Conservation (phyloP, 2,888 invertebrate genomes). For the Zaprionus obscuricornis region DNA sequence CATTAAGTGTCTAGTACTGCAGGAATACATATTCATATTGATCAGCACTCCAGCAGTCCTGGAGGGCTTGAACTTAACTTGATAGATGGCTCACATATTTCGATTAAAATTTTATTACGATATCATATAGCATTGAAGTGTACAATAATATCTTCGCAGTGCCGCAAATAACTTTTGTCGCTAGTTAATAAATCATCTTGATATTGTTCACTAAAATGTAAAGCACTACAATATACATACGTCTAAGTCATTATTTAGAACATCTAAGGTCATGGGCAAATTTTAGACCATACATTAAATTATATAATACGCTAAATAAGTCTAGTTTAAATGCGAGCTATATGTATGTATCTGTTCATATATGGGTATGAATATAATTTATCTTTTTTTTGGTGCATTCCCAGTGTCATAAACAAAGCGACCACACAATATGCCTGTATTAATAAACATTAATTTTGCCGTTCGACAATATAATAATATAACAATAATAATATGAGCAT, state of each 20-base stretch:
- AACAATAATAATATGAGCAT: slow-evolving; percentile 20
- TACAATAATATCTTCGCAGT: too few species aligned
- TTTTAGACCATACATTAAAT: slow-evolving; percentile 40
- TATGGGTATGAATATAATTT: slow-evolving; percentile 23
- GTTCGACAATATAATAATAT: slow-evolving; percentile 11
- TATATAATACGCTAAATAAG: slow-evolving; percentile 25
- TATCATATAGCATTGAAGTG: too few species aligned
- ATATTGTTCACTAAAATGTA: slow-evolving; percentile 22
- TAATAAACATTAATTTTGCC: slow-evolving; percentile 15
- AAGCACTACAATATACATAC: neutral
- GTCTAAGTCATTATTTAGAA: slow-evolving; percentile 8
- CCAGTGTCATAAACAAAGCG: slow-evolving; percentile 32
- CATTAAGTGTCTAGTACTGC: too few species aligned
- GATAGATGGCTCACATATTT: too few species aligned
- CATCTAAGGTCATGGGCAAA: slow-evolving; percentile 20
- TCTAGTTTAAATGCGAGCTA: too few species aligned
- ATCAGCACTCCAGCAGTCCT: too few species aligned
- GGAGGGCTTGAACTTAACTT: too few species aligned
- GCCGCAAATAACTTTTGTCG: neutral
- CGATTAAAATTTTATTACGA: too few species aligned
- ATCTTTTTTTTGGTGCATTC: slow-evolving; percentile 40
- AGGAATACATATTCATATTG: too few species aligned
- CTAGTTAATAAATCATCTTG: slow-evolving; percentile 6
- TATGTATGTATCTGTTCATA: too few species aligned
- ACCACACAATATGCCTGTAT: slow-evolving; percentile 17